Evolutionary conservation across 2,888 invertebrate genomes (phyloP), one percentile per base, ranked within the genome.

Genomic region (Odiellus spinosus): DNA sequence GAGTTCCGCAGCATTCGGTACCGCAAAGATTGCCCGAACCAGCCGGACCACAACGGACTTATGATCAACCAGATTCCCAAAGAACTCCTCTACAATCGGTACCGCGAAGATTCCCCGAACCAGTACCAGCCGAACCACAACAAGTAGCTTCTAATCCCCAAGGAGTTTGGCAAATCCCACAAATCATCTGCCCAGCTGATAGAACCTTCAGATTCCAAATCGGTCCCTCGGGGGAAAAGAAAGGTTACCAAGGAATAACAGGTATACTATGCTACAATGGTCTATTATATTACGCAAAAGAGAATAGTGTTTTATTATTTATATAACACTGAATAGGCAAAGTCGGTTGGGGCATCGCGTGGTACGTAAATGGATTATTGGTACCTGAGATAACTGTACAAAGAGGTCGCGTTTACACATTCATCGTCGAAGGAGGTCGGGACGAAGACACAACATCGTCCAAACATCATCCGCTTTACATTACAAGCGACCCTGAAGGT

Each of bases 191-290:
- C 64, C 88, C 88, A 0, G 83, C 84, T 38, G 87, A 90, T 63
- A 84, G 86, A 12, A 84, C 87, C 3, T 82, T 85, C 66, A 87
- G 86, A 66, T 88, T 87, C 1, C 90, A 90, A 68, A 82, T 90
- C 78, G 88, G 88, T 8, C 88, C 88, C 17, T 86, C 87, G 4
- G 90, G 88, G 1, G 87, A 88, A 20, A 82, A 82, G 64, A 78
- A 79, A 58, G 88, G 88, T 19, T 90, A 88, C 66, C 76, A 84
- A 12, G 84, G 87, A 2, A 88, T 66, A n/a, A 67, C 67, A 36
- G 50, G 53, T 53, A 39, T 32, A n/a, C n/a, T n/a, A 42, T 36
- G n/a, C n/a, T n/a, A n/a, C n/a, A n/a, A n/a, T n/a, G n/a, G n/a
- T n/a, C n/a, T n/a, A n/a, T n/a, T n/a, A n/a, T n/a, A n/a, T n/a